Conservation (phyloP, 2,797 vertebrate species). For the Sebastes hubbsi region DNA sequence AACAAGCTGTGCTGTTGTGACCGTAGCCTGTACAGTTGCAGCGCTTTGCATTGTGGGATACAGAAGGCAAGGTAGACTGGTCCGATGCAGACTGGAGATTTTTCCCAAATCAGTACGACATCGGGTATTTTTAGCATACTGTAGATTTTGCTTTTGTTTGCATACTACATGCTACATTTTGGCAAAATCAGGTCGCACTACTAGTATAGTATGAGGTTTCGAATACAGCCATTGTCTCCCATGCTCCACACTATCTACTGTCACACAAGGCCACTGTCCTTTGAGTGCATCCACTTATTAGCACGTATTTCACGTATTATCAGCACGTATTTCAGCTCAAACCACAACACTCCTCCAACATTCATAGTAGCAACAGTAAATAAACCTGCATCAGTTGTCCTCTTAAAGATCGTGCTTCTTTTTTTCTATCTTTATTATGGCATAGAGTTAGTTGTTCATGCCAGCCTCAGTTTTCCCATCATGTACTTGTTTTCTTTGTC, state of each 20-base stretch:
- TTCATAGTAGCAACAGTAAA: neutral
- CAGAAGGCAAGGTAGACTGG: no score
- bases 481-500: conserved; percentile 11
- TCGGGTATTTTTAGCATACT: no score
- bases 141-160: no score
- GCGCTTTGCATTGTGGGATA: no score
- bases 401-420: neutral
- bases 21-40: no score
- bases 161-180: no score
- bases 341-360: conserved; percentile 5
- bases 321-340: conserved; percentile 1
- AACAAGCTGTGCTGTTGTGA: no score
- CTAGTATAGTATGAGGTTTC: no score
- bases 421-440: conserved; percentile 4
- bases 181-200: no score
- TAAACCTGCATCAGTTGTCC: neutral
- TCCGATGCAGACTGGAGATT: no score
- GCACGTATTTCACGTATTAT: no score
- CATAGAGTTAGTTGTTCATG: neutral
- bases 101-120: no score
- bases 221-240: neutral
- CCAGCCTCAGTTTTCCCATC: neutral
- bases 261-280: neutral
- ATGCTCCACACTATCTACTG: neutral
- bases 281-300: neutral